Evolutionary conservation across 1,140 invertebrate genomes (phyloP), one percentile per base, ranked within the genome.

Genomic region (Lepidurus apus): DNA sequence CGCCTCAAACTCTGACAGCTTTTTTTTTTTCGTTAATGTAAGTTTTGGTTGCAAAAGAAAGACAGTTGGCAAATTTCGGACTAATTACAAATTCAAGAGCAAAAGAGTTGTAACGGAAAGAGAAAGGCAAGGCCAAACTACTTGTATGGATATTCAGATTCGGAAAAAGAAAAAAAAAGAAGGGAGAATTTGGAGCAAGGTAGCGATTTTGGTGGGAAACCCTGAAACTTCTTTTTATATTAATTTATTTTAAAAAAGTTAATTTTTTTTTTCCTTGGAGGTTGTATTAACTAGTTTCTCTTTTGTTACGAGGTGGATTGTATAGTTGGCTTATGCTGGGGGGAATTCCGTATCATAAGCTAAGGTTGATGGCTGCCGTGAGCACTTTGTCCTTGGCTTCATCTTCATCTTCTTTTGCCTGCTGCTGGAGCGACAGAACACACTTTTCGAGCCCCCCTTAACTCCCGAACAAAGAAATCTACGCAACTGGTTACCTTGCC

Each of bases 321-420:
- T 21, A 13, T 65, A 13, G 21, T 7, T 65, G 53, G 53, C 53
- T 9, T 65, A 65, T 65, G 53, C 53, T 65, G n/a, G 53, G 53
- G 53, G 53, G 21, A 65, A 65, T 65, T 65, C 53, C 53, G 0
- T 17, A 65, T 65, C 53, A 21, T 65, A 65, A 65, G 53, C 53
- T 65, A 65, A 65, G n/a, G 53, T 65, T 65, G 53, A 65, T 21
- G 53, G 53, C 53, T 13, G 53, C 53, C 53, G 53, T 65, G 53
- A 65, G 53, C 53, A 65, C 17, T 65, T 65, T 65, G 53, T 65
- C 53, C 53, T 65, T 65, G 53, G 53, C 53, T 65, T 65, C 53
- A 34, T 26, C 26, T 26, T 26, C 26, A 1, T 34, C 21, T 65
- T 34, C 21, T 65, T 11, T 7, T 65, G 53, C 13, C 53, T 65